Evolutionary conservation across 2,888 invertebrate species (phyloP).

Genomic region (Clistopyga incitator): DNA sequence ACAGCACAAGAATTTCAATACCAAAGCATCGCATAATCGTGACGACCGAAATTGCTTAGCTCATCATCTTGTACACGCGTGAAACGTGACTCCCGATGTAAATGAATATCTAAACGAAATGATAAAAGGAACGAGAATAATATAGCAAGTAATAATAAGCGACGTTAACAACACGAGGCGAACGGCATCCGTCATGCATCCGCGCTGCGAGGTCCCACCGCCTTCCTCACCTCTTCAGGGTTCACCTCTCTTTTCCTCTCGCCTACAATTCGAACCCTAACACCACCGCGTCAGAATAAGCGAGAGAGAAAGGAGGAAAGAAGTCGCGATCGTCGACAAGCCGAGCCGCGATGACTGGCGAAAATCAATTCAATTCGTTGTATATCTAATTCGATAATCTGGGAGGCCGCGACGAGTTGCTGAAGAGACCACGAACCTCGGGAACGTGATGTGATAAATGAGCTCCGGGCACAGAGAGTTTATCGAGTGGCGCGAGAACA

Average conservation of each 20-base stretch:
- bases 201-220: slow-evolving; percentile 49
- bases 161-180: slow-evolving; percentile 54
- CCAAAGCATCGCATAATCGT: slow-evolving; percentile 53
- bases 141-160: slow-evolving; percentile 50
- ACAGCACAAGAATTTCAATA: slow-evolving; percentile 45
- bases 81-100: slow-evolving; percentile 60
- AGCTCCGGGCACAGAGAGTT: slow-evolving; percentile 55
- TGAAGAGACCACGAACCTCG: slow-evolving; percentile 67
- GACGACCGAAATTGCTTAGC: slow-evolving; percentile 65
- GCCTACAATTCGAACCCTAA: slow-evolving; percentile 24
- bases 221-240: slow-evolving; percentile 42
- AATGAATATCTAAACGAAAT: slow-evolving; percentile 58
- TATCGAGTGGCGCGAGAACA: slow-evolving; percentile 29
- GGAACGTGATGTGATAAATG: slow-evolving; percentile 73
- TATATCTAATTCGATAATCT: slow-evolving; percentile 83
- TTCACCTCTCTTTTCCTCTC: slow-evolving; percentile 51
- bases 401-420: slow-evolving; percentile 65
- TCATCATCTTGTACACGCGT: slow-evolving; percentile 60
- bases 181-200: slow-evolving; percentile 69
- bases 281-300: not conserved
- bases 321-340: slow-evolving; percentile 64
- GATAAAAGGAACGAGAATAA: slow-evolving; percentile 46
- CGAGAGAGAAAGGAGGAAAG: not conserved
- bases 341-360: slow-evolving; percentile 76
- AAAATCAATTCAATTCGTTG: slow-evolving; percentile 79